Base-by-base conservation (phyloP, 2,113 vertebrate genomes). In the Pithys albifrons region DNA sequence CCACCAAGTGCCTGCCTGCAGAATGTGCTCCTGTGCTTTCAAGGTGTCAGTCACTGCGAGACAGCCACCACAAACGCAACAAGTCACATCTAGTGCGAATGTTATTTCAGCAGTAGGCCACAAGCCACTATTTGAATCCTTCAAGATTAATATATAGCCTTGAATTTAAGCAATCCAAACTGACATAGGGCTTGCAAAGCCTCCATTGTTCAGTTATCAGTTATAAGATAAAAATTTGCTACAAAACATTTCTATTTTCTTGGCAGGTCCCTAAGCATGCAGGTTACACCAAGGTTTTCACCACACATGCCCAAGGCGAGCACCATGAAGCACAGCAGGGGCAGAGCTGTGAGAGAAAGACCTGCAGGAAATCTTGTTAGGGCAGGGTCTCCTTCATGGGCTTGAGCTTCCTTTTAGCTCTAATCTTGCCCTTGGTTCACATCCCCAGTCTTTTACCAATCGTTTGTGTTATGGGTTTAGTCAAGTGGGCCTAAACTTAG, bases 71-170 rank as follows among this genome's bases (percentile, higher is more conserved):
- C 0, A 0, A 49, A 41, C 73, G 16, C 20, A 33, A 24, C 2
- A n/a, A 5, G 10, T 35, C 11, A 33, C 0, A 0, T 14, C 33
- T 49, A 31, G 5, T 1, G 7, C 3, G 2, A 37, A 69, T 11
- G 23, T 37, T 37, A 46, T 43, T 75, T 28, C 49, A 80, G 31
- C 6, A 31, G 18, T 41, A 77, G 12, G 45, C 11, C 69, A 51
- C 0, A 0, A 76, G 20, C 28, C 20, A 19, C 27, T 41, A 17
- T 45, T 12, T 59, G 24, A 39, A 43, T 19, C 29, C 33, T 25
- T n/a, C 4, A 20, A 70, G 10, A 62, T 85, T 20, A 39, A 62
- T 13, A 62, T 4, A 52, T 0, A 62, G 43, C 24, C 19, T 31
- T 54, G 10, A 45, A 78, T 57, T 88, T 81, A 74, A 65, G 19